Percentiles rank a stretch among this genome's conserved stretches.
Conservation (phyloP, 2,797 vertebrate genomes). For the Parauchenoglanis punctatus region DNA sequence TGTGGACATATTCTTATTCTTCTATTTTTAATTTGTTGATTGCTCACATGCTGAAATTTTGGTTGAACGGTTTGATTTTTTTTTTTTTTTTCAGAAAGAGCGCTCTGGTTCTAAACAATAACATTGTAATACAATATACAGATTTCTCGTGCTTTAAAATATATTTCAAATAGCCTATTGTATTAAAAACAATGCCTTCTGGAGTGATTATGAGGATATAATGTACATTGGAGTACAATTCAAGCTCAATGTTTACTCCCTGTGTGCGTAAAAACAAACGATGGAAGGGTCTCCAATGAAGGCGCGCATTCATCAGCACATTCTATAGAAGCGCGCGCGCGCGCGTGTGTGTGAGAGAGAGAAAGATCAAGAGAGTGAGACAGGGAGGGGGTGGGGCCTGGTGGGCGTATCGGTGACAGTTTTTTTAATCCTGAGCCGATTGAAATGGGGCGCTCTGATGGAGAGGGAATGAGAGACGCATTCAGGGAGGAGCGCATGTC, state of each 20-base stretch:
- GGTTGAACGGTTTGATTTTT: not conserved
- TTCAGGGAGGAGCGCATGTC: conserved; percentile 38
- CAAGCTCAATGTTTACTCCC: not conserved
- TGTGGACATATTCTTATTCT: not conserved
- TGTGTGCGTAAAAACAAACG: conserved; percentile 20
- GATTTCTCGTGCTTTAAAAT: not conserved
- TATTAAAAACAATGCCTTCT: too few species aligned
- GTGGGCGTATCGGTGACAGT: conserved; percentile 9
- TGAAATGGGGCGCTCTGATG: conserved; percentile 51
- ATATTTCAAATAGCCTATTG: not conserved
- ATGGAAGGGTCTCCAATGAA: conserved; percentile 1
- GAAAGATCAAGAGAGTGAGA: conserved; percentile 56
- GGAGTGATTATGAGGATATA: not conserved
- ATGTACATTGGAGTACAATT: not conserved
- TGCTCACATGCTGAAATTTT: not conserved
- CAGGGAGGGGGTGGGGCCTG: conserved; percentile 26
- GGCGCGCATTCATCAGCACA: conserved; percentile 78
- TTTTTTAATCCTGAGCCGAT: conserved; percentile 55
- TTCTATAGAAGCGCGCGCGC: conserved; percentile 60
- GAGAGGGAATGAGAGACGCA: conserved; percentile 27
- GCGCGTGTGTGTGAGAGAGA: conserved; percentile 55
- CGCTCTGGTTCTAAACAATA: not conserved
- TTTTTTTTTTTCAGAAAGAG: not conserved
- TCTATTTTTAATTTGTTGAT: not conserved
- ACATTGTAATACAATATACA: not conserved